These are phyloP conservation scores for Cosmia pyralina DNA, from an alignment of 2,888 invertebrate species.

Conservation along the genomic window DNA sequence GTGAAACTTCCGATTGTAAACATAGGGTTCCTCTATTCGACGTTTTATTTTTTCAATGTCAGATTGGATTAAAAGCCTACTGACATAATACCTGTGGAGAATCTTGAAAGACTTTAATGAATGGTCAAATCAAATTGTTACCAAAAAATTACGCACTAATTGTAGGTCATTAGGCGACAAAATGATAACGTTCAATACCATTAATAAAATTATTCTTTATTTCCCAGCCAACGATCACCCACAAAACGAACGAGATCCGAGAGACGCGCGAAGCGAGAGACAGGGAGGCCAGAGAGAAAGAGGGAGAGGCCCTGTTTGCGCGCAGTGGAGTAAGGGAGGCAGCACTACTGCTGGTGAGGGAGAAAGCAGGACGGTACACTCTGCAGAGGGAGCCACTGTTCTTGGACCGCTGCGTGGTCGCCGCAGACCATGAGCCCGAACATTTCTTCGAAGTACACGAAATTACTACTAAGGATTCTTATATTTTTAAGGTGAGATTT, in stretches of 20 bases:
- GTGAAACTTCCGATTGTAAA: conserved; percentile 29
- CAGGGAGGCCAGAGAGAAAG: conserved; percentile 84
- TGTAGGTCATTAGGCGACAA: neutral
- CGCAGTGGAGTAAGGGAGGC: conserved; percentile 96
- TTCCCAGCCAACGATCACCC: conserved; percentile 93
- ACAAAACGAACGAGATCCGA: conserved; percentile 92
- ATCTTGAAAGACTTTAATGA: neutral
- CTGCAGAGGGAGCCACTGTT: conserved; percentile 97
- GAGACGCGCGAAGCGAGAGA: conserved; percentile 86
- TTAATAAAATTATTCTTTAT: neutral
- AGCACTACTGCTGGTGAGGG: conserved; percentile 95
- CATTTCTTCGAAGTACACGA: conserved; percentile 99
- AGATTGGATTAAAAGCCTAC: neutral
- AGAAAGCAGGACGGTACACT: conserved; percentile 96
- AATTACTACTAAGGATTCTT: conserved; percentile 97
- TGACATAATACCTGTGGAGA: too few relatives aligned
- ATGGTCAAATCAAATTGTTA: neutral
- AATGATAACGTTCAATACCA: neutral
- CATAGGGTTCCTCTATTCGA: neutral
- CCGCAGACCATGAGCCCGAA: conserved; percentile 96
- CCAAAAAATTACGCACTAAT: neutral
- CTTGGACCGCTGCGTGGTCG: conserved; percentile 97
- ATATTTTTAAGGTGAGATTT: conserved; percentile 95
- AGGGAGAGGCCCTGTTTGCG: conserved; percentile 91
- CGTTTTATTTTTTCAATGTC: neutral